Conservation (phyloP, 1,140 invertebrate genomes). For the Pygmarrhopalites habei region DNA sequence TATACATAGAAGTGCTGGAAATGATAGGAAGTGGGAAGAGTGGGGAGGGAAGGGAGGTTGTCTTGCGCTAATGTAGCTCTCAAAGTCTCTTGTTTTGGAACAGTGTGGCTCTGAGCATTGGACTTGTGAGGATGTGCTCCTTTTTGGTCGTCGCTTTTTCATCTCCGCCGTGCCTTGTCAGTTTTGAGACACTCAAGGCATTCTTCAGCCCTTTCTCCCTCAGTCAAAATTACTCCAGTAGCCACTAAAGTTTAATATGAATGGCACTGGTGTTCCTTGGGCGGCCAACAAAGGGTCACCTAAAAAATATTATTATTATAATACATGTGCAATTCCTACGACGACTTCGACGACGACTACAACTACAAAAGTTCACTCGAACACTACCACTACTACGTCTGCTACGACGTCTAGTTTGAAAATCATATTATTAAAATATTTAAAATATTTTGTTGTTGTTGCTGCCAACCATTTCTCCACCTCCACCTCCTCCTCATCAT, state of each 20-base stretch:
- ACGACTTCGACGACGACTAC: no score
- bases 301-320: no score
- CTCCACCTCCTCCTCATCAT: no score
- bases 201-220: not conserved
- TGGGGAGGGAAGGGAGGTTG: not conserved
- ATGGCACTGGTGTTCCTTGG: constrained; percentile 22
- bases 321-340: constrained; percentile 22
- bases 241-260: constrained; percentile 20
- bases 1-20: not conserved
- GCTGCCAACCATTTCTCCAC: no score
- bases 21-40: not conserved
- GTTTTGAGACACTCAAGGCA: constrained; percentile 25
- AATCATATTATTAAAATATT: no score
- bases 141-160: constrained; percentile 20
- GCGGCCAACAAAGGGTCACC: constrained; percentile 22
- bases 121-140: constrained; percentile 37
- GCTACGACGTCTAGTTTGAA: no score
- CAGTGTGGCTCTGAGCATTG: constrained; percentile 28
- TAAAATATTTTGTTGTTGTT: no score
- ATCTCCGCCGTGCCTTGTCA: constrained; percentile 25
- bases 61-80: not conserved
- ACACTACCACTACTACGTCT: no score
- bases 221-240: constrained; percentile 10
- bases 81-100: not conserved
- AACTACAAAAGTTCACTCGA: no score